Percentiles rank a stretch among this genome's conserved stretches.
Conservation (phyloP, 2,888 invertebrate species). For the Apoda limacodes region DNA sequence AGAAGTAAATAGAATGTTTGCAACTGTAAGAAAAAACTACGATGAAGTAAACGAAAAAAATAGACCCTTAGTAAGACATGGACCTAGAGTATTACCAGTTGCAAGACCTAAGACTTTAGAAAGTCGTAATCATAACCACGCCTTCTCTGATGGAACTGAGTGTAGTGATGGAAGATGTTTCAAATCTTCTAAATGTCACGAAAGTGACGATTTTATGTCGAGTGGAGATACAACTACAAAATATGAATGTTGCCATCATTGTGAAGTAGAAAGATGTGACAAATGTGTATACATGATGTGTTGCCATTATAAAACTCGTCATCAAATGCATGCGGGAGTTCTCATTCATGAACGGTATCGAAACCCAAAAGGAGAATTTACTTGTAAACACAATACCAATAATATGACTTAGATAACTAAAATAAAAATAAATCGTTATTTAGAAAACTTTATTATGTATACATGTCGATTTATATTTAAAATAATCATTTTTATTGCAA, state of each 20-base stretch:
- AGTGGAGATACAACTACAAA: constrained; percentile 38
- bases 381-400: too few species aligned
- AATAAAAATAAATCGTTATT: too few species aligned
- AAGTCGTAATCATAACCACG: constrained; percentile 4
- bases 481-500: too few species aligned
- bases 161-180: constrained; percentile 5
- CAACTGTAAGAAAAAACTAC: constrained; percentile 34
- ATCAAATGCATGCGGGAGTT: constrained; percentile 18
- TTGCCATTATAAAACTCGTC: constrained; percentile 30
- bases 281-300: constrained; percentile 33
- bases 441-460: too few species aligned
- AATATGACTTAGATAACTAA: too few species aligned
- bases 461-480: too few species aligned
- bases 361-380: constrained; percentile 18
- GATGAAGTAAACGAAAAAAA: constrained; percentile 26
- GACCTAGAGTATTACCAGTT: constrained; percentile 51
- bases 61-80: constrained; percentile 40
- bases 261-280: constrained; percentile 24
- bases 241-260: constrained; percentile 24
- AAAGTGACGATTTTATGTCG: constrained; percentile 33
- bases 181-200: constrained; percentile 25
- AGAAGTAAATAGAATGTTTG: constrained; percentile 58
- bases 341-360: constrained; percentile 29
- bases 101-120: constrained; percentile 30
- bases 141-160: constrained; percentile 5